Evolutionary conservation across 1,140 invertebrate genomes (phyloP), one percentile per base, ranked within the genome.

Genomic region (Zaprionus ghesquierei): DNA sequence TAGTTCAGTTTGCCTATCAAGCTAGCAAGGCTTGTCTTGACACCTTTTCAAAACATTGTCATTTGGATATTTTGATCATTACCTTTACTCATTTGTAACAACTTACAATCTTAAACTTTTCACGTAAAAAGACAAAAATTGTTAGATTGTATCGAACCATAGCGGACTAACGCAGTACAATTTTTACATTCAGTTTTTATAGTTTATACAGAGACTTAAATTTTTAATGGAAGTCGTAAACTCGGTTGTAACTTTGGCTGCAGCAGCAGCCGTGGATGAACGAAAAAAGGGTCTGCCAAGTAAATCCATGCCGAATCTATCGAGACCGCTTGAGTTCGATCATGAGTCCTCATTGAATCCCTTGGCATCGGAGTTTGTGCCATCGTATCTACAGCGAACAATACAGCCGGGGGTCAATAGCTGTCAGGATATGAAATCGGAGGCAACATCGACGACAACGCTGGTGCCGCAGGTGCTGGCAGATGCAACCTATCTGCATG

Each of bases 301-400:
- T 33, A 29, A 65, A 8, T 53, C 62, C n/a, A 29, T 68, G 55
- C 55, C 55, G 49, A 60, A 54, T 61, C 13, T 53, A 22, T 15
- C 18, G 2, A 12, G 10, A 5, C 29, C 44, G 10, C 10, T 27
- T 1, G 27, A 69, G n/a, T n/a, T n/a, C n/a, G n/a, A n/a, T n/a
- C n/a, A n/a, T 8, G 61, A 64, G 23, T 71, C 61, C 0, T 62
- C 64, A 5, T 25, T 74, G 2, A 74, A 74, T 58, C 71, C 71
- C 0, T 33, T 69, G 20, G 71, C 71, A 8, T 23, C 60, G 31
- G 71, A 74, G 35, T 74, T 74, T 35, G 4, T 74, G 6, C 71
- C 71, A 0, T 69, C 59, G 2, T 50, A 51, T 44, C 6, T 61
- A 6, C 18, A 46, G 18, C 10, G 8, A 20, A 18, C 8, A 10